Percentiles rank a stretch among this genome's conserved stretches.
phyloP scores from a whole-genome alignment of 2,888 invertebrate species.

The Therioaphis trifolii region DNA sequence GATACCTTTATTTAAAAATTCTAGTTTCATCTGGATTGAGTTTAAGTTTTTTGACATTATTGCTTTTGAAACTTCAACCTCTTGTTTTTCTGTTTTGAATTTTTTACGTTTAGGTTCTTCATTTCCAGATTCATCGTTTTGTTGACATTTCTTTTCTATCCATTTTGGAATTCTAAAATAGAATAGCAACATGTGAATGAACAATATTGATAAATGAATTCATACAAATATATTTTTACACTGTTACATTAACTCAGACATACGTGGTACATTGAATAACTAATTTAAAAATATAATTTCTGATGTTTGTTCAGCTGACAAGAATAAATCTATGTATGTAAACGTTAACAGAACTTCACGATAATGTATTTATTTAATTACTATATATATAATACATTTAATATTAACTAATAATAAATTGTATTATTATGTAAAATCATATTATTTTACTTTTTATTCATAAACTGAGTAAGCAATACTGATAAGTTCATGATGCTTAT shows the following conservation, averaged over 20 bases:
- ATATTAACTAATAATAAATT: not conserved
- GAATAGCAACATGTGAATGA: no score
- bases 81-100: not conserved
- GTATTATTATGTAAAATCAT: not conserved
- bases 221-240: no score
- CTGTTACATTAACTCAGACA: no score
- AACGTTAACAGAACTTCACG: no score
- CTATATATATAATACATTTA: not conserved
- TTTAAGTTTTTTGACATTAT: not conserved
- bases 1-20: not conserved
- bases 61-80: not conserved
- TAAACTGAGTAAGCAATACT: no score
- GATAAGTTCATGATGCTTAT: no score
- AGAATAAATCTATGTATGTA: no score
- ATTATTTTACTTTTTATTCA: not conserved
- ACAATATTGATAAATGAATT: no score
- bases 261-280: no score
- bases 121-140: not conserved
- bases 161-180: not conserved
- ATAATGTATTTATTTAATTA: no score
- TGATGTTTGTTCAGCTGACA: no score
- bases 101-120: conserved; percentile 2
- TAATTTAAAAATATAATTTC: no score
- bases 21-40: not conserved
- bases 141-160: not conserved